Evolutionary conservation across 37 sponge, comb jelly and placozoan genomes (phyloP).

Genomic region (Dysidea cf. avara): DNA sequence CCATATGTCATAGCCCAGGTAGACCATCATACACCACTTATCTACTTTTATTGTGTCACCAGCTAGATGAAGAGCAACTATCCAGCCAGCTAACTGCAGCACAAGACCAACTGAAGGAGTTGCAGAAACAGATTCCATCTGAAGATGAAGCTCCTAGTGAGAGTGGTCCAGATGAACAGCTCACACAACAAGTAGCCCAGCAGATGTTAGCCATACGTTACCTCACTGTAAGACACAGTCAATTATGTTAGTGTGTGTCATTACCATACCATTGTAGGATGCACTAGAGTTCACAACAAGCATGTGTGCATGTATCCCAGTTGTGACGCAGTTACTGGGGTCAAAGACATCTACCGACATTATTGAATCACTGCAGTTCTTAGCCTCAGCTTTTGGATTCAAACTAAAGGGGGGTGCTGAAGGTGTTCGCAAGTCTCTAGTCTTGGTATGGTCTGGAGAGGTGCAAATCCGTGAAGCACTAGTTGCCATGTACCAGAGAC

Average conservation of each 20-base stretch:
- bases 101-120: conserved; percentile 28
- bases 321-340: conserved; percentile 70
- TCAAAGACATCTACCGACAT: conserved; percentile 86
- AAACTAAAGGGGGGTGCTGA: conserved; percentile 34
- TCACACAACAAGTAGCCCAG: conserved; percentile 26
- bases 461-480: conserved; percentile 51
- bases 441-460: conserved; percentile 81
- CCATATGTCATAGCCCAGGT: conserved; percentile 83
- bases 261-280: conserved; percentile 40
- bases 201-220: conserved; percentile 53
- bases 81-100: conserved; percentile 28
- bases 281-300: conserved; percentile 60
- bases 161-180: background rate
- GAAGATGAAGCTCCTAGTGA: conserved; percentile 4
- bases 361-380: conserved; percentile 81
- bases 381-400: conserved; percentile 62
- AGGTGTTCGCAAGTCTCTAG: conserved; percentile 70
- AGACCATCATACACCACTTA: too few species aligned
- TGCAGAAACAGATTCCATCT: conserved; percentile 25
- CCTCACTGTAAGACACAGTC: conserved; percentile 29
- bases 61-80: conserved; percentile 38
- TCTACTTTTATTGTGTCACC: background rate
- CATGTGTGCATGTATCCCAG: conserved; percentile 56
- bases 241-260: background rate
- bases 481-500: conserved; percentile 55